Evolutionary conservation across 2,888 invertebrate genomes (phyloP), one percentile per base, ranked within the genome.

Genomic region (Geotrupes spiniger): DNA sequence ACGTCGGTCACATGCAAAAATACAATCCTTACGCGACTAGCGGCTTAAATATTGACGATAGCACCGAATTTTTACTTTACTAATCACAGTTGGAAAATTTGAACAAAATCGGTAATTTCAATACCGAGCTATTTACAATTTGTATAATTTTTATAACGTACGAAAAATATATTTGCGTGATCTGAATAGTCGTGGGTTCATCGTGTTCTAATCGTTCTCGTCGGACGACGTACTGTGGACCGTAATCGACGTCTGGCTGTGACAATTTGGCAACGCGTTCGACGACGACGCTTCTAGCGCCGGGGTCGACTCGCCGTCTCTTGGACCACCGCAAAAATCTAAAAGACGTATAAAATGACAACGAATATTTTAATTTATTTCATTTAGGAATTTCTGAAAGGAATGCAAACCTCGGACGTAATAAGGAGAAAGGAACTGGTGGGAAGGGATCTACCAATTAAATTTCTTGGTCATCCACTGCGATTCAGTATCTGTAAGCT

Each of bases 251-350:
- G 28, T 27, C 21, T 14, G 4, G 4, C 26, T 12, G 29, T 49
- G 44, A 25, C 49, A 49, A 15, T 37, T 14, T 11, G 37, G 41
- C n/a, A 36, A 29, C 21, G 41, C 29, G 16, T 44, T 49, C 17
- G 54, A 54, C 4, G 55, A 58, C 2, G 61, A 54, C 21, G 60
- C 49, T 45, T 54, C 54, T 44, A 61, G 51, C 14, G 61, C 62
- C 4, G 67, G 67, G 15, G 68, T 68, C 9, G 67, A 63, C 52
- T 68, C 63, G 11, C 68, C 67, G 43, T 67, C 63, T 40, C 57
- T 41, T 42, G 28, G 42, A 8, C 16, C 28, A 4, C 44, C 50
- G 9, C 27, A 28, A 12, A 33, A 14, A 12, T 33, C 33, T 33
- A 15, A 6, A 21, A n/a, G n/a, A n/a, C n/a, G n/a, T n/a, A 21